Conservation (phyloP, 2,797 vertebrate genomes). For the Ctenopoma multispine region DNA sequence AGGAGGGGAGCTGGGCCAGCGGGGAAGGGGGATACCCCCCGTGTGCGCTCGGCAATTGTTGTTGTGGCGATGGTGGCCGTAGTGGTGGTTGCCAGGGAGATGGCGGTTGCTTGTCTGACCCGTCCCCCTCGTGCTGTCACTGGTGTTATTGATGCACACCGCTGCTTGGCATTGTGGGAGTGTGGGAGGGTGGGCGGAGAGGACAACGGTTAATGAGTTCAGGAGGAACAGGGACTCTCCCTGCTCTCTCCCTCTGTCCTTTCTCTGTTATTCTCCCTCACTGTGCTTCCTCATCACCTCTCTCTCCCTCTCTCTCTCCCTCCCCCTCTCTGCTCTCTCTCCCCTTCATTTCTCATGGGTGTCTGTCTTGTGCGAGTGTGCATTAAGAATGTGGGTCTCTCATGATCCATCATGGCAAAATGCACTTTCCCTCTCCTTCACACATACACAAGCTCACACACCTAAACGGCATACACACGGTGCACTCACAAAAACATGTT, state of each 20-base stretch:
- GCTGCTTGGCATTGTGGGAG: slow-evolving; percentile 81
- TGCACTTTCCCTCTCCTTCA: slow-evolving; percentile 71
- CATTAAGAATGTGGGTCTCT: slow-evolving; percentile 79
- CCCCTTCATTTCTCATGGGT: slow-evolving; percentile 80
- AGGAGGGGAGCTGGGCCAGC: slow-evolving; percentile 67
- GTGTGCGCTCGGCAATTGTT: slow-evolving; percentile 74
- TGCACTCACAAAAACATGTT: slow-evolving; percentile 68
- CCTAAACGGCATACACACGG: slow-evolving; percentile 47
- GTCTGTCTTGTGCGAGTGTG: slow-evolving; percentile 80
- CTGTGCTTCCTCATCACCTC: slow-evolving; percentile 66
- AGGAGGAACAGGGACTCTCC: slow-evolving; percentile 78
- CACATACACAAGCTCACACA: slow-evolving; percentile 26
- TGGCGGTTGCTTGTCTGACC: slow-evolving; percentile 83
- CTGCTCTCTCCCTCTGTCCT: slow-evolving; percentile 54
- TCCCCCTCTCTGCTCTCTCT: slow-evolving; percentile 20
- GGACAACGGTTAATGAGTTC: slow-evolving; percentile 84
- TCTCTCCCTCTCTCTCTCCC: slow-evolving; percentile 50
- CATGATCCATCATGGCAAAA: slow-evolving; percentile 81
- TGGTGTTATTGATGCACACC: slow-evolving; percentile 81
- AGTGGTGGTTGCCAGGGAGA: slow-evolving; percentile 82
- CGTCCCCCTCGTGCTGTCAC: slow-evolving; percentile 79
- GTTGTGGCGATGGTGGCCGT: slow-evolving; percentile 79
- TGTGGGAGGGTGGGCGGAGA: slow-evolving; percentile 74
- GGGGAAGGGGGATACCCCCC: slow-evolving; percentile 63
- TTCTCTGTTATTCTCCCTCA: slow-evolving; percentile 67